phyloP scores from a whole-genome alignment of 2,113 vertebrate species.

The Rattus rattus region DNA sequence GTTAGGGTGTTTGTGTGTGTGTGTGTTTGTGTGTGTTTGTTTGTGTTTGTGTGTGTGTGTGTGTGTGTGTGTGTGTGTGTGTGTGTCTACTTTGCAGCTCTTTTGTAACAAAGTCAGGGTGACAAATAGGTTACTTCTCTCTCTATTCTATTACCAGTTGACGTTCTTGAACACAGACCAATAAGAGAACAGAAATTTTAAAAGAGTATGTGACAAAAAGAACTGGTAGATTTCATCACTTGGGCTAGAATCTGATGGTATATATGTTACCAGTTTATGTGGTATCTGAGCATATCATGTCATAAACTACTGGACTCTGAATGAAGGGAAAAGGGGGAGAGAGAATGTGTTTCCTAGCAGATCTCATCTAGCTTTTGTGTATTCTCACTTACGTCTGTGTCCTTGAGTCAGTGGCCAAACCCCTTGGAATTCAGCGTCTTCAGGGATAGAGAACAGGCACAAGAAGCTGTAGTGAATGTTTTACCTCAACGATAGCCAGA shows the following conservation, averaged over 20 bases:
- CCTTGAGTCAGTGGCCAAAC: not conserved
- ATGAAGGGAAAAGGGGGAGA: not conserved
- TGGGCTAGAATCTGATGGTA: not conserved
- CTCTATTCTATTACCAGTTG: slow-evolving; percentile 8
- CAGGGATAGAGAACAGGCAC: not conserved
- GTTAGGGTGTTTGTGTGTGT: slow-evolving; percentile 52
- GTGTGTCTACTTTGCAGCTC: slow-evolving; percentile 78
- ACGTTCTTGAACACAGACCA: too few species aligned
- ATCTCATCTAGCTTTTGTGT: not conserved
- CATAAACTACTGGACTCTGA: not conserved
- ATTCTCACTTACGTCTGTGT: not conserved
- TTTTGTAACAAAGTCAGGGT: slow-evolving; percentile 79
- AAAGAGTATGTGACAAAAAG: not conserved
- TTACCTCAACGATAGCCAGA: accelerated
- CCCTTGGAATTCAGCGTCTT: not conserved
- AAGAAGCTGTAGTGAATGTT: not conserved
- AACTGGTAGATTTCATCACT: not conserved
- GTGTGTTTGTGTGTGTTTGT: slow-evolving; percentile 75
- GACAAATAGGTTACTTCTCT: slow-evolving; percentile 78
- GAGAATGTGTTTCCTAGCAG: not conserved
- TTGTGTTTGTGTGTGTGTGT: not conserved
- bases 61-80: slow-evolving; percentile 56
- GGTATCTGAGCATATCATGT: not conserved
- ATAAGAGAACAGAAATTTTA: not conserved
- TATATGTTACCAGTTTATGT: not conserved